These are phyloP conservation scores for Acipenser oxyrinchus DNA, from an alignment of 2,797 vertebrate species.

Conservation along the genomic window DNA sequence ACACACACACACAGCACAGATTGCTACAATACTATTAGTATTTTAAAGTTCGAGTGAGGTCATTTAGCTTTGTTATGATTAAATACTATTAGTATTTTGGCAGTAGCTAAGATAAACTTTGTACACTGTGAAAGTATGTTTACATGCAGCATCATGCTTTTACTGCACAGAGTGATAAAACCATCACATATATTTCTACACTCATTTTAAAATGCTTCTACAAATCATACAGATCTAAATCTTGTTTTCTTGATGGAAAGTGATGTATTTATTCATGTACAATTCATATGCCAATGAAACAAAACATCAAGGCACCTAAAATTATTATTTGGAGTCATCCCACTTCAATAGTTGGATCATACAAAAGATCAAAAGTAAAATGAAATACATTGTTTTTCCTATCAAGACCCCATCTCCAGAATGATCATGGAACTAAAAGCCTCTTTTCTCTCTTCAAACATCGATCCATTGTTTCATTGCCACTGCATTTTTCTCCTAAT, in stretches of 20 bases:
- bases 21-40: no score
- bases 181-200: background rate
- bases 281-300: constrained; percentile 1
- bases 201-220: background rate
- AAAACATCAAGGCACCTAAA: constrained; percentile 3
- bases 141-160: no score
- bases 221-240: background rate
- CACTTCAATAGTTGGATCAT: constrained; percentile 3
- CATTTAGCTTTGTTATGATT: no score
- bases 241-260: background rate
- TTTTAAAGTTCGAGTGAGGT: no score
- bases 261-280: background rate
- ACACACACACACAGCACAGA: no score
- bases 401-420: constrained; percentile 14
- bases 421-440: constrained; percentile 17
- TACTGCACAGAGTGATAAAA: no score
- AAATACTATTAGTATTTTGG: no score
- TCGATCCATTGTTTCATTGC: constrained; percentile 6
- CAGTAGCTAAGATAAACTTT: no score
- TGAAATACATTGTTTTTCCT: constrained; percentile 15
- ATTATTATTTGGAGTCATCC: constrained; percentile 12
- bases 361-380: constrained; percentile 20
- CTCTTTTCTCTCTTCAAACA: constrained; percentile 19
- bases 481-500: constrained; percentile 8
- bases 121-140: no score